phyloP scores from a whole-genome alignment of 2,888 invertebrate genomes.

The Pristionchus arcanus region DNA sequence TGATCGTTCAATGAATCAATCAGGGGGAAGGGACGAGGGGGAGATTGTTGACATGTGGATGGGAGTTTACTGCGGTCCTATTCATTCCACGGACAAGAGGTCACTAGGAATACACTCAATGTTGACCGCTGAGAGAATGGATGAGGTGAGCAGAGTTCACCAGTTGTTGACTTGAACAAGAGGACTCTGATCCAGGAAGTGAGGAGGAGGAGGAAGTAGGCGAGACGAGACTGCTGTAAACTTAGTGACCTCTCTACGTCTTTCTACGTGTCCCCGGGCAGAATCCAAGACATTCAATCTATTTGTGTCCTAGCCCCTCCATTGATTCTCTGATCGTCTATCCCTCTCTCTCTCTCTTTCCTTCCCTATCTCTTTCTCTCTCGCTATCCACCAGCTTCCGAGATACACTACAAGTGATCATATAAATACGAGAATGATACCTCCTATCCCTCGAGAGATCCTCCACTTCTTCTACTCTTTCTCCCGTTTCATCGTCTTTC shows the following conservation, averaged over 20 bases:
- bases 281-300: not conserved
- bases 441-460: not conserved
- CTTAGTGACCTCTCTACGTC: not conserved
- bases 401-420: not conserved
- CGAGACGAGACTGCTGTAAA: not conserved
- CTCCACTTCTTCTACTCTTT: not conserved
- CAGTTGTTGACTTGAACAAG: not conserved
- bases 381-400: not conserved
- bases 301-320: slow-evolving; percentile 12
- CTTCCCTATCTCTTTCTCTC: slow-evolving; percentile 4
- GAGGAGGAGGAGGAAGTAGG: not conserved
- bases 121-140: not conserved
- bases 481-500: not conserved
- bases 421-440: slow-evolving; percentile 31
- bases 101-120: not conserved
- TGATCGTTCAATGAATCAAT: not conserved
- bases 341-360: slow-evolving; percentile 20
- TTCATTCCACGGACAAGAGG: not conserved
- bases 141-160: not conserved
- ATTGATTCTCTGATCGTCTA: not conserved
- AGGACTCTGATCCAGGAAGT: not conserved
- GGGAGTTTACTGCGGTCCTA: not conserved
- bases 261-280: slow-evolving; percentile 6
- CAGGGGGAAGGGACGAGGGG: not conserved
- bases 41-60: not conserved